phyloP scores from a whole-genome alignment of 2,113 vertebrate genomes.

The Anguilla japonica region DNA sequence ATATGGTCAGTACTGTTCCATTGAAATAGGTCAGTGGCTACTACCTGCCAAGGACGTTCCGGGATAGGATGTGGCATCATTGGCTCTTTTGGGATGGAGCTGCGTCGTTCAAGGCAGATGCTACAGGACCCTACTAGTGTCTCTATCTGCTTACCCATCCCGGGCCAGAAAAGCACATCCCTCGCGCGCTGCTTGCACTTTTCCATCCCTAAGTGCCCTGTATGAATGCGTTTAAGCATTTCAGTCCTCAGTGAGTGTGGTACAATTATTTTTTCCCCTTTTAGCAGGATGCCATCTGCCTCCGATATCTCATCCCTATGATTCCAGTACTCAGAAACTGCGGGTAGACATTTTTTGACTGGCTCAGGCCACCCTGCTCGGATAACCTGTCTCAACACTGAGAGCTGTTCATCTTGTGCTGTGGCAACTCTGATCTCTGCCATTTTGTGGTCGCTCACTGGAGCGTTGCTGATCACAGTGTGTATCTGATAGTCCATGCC shows the following conservation, averaged over 20 bases:
- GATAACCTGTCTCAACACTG: neutral
- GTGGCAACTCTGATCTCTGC: neutral
- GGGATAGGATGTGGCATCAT: too few relatives aligned
- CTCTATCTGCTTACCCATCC: slow-evolving; percentile 27
- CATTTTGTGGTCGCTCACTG: slow-evolving; percentile 9
- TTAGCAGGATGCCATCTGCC: slow-evolving; percentile 23
- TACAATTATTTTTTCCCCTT: slow-evolving; percentile 13
- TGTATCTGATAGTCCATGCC: slow-evolving; percentile 20
- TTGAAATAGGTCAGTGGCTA: neutral
- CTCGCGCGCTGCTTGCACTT: neutral
- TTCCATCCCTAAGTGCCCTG: too few relatives aligned
- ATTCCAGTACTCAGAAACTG: slow-evolving; percentile 30
- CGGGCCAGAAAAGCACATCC: slow-evolving; percentile 12
- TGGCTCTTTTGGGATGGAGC: neutral
- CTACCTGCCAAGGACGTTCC: too few relatives aligned
- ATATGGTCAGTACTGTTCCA: slow-evolving; percentile 6
- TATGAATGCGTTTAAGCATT: neutral
- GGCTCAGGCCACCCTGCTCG: slow-evolving; percentile 1
- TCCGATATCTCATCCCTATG: slow-evolving; percentile 12
- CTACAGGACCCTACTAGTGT: neutral
- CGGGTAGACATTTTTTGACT: slow-evolving; percentile 18
- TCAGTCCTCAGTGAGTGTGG: neutral
- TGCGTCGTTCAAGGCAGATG: slow-evolving; percentile 17
- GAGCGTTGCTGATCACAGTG: neutral
- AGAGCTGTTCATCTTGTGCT: neutral